These are phyloP conservation scores for Lepus americanus DNA, from an alignment of 2,113 vertebrate species.

Conservation along the genomic window DNA sequence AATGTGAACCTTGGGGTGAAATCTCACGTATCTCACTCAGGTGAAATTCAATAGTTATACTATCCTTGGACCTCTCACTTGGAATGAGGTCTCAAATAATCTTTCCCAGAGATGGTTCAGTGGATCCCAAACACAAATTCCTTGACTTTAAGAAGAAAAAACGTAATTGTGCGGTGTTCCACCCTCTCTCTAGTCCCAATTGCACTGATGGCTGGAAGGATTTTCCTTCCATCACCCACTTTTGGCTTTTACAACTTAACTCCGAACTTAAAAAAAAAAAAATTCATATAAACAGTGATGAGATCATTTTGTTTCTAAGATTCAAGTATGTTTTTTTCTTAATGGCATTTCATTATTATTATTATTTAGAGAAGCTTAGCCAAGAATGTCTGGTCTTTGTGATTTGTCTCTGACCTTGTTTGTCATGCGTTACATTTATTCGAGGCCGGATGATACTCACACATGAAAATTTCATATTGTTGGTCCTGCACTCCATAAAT, in stretches of 20 bases:
- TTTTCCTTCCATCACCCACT: background rate
- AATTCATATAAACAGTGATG: constrained; percentile 11
- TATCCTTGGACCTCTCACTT: background rate
- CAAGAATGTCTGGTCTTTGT: constrained; percentile 68
- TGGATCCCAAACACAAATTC: constrained; percentile 31
- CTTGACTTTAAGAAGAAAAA: constrained; percentile 58
- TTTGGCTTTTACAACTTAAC: constrained; percentile 51
- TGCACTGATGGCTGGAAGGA: constrained; percentile 26
- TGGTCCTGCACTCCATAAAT: constrained; percentile 88
- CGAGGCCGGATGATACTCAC: constrained; percentile 81
- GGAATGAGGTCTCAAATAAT: background rate
- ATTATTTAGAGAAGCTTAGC: constrained; percentile 62
- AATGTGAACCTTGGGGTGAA: constrained; percentile 23
- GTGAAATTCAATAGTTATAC: constrained; percentile 21
- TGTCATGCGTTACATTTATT: constrained; percentile 84
- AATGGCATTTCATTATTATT: constrained; percentile 67
- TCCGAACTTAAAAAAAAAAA: constrained; percentile 18
- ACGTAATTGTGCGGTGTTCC: constrained; percentile 9
- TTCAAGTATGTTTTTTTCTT: constrained; percentile 27
- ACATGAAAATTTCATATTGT: constrained; percentile 91
- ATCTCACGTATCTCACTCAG: constrained; percentile 53
- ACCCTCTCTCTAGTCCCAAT: background rate
- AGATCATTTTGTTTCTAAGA: constrained; percentile 53
- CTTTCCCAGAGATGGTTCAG: background rate
- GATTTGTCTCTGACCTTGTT: constrained; percentile 82